Conservation (phyloP, 1,140 invertebrate species). For the Nephila pilipes region DNA sequence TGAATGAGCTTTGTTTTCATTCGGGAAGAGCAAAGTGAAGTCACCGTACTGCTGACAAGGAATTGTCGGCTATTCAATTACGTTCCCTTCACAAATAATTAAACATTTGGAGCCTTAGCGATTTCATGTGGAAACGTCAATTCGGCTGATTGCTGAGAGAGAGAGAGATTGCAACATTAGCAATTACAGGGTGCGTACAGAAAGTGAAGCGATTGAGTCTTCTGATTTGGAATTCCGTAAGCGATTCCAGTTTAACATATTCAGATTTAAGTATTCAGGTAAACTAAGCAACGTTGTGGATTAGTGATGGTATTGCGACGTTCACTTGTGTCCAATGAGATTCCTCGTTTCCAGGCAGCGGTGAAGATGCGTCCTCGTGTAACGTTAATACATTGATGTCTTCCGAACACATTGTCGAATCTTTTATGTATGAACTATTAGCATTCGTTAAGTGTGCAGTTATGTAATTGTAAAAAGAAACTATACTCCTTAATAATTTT, state of each 20-base stretch:
- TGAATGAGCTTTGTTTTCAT: background rate
- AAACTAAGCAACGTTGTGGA: background rate
- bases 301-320: background rate
- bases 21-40: conserved; percentile 4
- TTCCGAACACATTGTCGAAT: background rate
- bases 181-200: background rate
- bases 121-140: conserved; percentile 37
- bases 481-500: background rate
- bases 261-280: conserved; percentile 22
- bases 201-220: conserved; percentile 22
- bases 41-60: background rate
- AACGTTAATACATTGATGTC: background rate
- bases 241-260: conserved; percentile 22
- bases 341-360: background rate
- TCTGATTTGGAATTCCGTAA: conserved; percentile 31
- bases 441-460: conserved; percentile 1
- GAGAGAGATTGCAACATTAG: conserved; percentile 13
- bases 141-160: conserved; percentile 12
- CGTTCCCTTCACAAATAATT: conserved; percentile 27
- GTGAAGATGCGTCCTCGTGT: background rate
- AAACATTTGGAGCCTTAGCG: conserved; percentile 22
- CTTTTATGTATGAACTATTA: conserved; percentile 5
- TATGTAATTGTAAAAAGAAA: background rate
- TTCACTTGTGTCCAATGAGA: background rate
- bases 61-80: conserved; percentile 26